Evolutionary conservation across 2,888 invertebrate species (phyloP).

Genomic region (Chrysina gloriosa): DNA sequence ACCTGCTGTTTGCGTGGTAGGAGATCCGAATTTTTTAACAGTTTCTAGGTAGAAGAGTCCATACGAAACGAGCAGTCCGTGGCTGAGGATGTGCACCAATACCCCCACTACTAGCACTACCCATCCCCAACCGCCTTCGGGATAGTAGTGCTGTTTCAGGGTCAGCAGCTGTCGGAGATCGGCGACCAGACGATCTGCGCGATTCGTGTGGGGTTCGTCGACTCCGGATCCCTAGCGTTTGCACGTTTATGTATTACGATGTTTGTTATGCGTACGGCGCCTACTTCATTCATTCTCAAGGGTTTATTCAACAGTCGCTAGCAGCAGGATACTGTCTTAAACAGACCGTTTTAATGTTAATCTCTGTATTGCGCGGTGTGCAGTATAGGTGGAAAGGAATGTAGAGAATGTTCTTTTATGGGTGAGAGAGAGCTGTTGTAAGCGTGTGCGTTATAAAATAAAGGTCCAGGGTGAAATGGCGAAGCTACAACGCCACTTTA

Average conservation of each 20-base stretch:
- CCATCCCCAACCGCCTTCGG: conserved; percentile 92
- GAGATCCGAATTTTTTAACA: conserved; percentile 67
- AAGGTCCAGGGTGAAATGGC: too few relatives aligned
- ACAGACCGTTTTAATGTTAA: background rate
- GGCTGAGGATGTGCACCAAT: conserved; percentile 78
- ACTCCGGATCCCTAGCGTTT: conserved; percentile 60
- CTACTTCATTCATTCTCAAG: conserved; percentile 6
- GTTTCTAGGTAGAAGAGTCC: conserved; percentile 65
- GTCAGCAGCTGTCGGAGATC: conserved; percentile 73
- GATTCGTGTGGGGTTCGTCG: conserved; percentile 66
- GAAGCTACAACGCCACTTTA: too few relatives aligned
- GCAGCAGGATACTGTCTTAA: background rate
- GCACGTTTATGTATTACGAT: conserved; percentile 11
- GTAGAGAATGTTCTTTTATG: background rate
- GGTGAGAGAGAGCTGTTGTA: too few relatives aligned
- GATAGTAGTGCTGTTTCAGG: conserved; percentile 84
- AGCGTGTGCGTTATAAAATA: too few relatives aligned
- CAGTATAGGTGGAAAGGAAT: background rate
- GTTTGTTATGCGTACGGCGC: background rate
- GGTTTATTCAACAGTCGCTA: background rate
- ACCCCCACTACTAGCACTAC: conserved; percentile 79
- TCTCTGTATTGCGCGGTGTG: background rate
- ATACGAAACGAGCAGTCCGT: conserved; percentile 79
- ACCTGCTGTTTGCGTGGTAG: conserved; percentile 75
- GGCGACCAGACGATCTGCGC: conserved; percentile 67